phyloP scores from a whole-genome alignment of 2,113 vertebrate species.

The Nematolebias whitei region DNA sequence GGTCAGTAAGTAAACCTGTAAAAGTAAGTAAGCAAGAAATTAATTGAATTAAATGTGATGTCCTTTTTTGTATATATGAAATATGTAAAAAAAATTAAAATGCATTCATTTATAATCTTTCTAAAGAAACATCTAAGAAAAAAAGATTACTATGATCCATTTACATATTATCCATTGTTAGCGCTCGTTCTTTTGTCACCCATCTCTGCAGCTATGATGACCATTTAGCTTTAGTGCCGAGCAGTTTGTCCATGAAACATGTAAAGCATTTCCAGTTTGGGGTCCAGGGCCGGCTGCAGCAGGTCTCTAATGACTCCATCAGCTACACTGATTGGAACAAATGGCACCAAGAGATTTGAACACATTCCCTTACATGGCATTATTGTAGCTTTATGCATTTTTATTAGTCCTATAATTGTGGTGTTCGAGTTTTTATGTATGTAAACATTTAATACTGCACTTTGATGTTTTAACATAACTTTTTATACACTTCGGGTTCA shows the following conservation, averaged over 20 bases:
- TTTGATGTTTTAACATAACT: too few species aligned
- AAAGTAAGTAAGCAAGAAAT: neutral
- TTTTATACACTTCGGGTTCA: neutral
- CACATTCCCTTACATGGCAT: conserved; percentile 59
- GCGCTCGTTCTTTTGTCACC: conserved; percentile 56
- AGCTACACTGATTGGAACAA: conserved; percentile 73
- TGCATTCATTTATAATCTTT: too few species aligned
- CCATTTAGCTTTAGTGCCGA: conserved; percentile 70
- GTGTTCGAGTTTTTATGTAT: conserved; percentile 39
- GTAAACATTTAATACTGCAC: conserved; percentile 3
- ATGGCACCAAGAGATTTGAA: conserved; percentile 70
- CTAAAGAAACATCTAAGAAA: too few species aligned
- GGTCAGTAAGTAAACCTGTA: neutral
- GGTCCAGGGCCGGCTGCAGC: conserved; percentile 44
- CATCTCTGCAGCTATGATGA: conserved; percentile 61
- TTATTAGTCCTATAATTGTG: conserved; percentile 53
- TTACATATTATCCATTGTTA: conserved; percentile 67
- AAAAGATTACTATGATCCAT: conserved; percentile 52
- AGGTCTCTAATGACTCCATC: conserved; percentile 76
- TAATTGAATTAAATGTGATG: neutral
- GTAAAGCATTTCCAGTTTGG: conserved; percentile 68
- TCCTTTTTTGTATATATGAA: too few species aligned
- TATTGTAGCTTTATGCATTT: conserved; percentile 62
- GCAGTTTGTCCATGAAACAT: conserved; percentile 55
- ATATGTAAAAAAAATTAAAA: too few species aligned